These are phyloP conservation scores for Philaenus spumarius DNA, from an alignment of 1,140 invertebrate genomes.

Conservation along the genomic window DNA sequence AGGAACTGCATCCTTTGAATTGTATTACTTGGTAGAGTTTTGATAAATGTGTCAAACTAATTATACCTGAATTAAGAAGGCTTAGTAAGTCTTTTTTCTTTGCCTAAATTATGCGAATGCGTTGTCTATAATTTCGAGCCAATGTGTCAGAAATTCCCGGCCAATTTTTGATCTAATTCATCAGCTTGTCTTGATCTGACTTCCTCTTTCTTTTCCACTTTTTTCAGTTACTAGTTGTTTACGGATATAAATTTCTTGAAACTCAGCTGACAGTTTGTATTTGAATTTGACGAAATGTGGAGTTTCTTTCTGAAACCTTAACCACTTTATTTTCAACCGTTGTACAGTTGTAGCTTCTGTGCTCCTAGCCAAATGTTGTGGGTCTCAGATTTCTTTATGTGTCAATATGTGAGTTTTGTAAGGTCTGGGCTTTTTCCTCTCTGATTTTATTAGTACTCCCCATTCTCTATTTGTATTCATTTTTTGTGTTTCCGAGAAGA, in stretches of 20 bases:
- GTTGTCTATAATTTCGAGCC: background rate
- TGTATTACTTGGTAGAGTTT: background rate
- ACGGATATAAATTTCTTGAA: background rate
- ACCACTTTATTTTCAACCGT: too few species aligned
- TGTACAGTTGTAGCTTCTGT: background rate
- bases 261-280: too few species aligned
- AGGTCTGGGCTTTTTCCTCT: slow-evolving; percentile 14
- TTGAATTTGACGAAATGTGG: slow-evolving; percentile 14
- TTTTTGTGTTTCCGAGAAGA: slow-evolving; percentile 13
- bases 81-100: slow-evolving; percentile 14
- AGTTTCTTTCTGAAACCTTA: slow-evolving; percentile 19
- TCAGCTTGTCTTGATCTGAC: too few species aligned
- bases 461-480: slow-evolving; percentile 23
- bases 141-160: too few species aligned
- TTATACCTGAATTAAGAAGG: slow-evolving; percentile 2
- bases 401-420: slow-evolving; percentile 5
- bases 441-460: slow-evolving; percentile 10
- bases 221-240: background rate
- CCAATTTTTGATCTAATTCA: too few species aligned
- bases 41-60: too few species aligned
- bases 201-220: background rate
- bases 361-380: background rate
- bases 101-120: slow-evolving; percentile 1
- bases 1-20: background rate
- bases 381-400: background rate